These are phyloP conservation scores for Drosophila trapezifrons DNA, from an alignment of 1,140 invertebrate species.

Conservation along the genomic window DNA sequence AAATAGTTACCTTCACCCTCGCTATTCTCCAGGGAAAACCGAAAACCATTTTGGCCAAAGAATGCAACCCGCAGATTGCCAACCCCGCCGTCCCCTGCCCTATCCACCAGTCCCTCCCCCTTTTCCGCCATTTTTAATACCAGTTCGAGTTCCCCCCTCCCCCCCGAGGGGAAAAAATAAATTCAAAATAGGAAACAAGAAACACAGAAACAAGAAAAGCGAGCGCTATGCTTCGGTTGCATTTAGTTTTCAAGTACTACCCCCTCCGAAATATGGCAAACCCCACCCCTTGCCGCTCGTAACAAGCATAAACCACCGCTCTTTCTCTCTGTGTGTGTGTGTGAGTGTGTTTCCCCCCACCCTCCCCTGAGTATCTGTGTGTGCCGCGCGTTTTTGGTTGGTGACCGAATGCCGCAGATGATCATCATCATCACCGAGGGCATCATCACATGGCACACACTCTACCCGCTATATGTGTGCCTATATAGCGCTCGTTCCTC, in stretches of 20 bases:
- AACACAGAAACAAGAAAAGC: slow-evolving; percentile 34
- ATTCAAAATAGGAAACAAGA: slow-evolving; percentile 16
- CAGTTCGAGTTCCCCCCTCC: neutral
- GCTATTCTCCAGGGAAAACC: slow-evolving; percentile 5
- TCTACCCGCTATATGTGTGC: slow-evolving; percentile 4
- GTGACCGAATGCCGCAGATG: slow-evolving; percentile 71
- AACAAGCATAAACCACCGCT: slow-evolving; percentile 76
- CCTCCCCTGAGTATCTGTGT: slow-evolving; percentile 33
- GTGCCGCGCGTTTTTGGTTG: slow-evolving; percentile 77
- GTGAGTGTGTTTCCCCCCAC: neutral
- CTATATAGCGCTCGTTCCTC: slow-evolving; percentile 3
- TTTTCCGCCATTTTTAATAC: slow-evolving; percentile 36
- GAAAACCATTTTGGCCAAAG: slow-evolving; percentile 73
- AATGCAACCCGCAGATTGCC: slow-evolving; percentile 71
- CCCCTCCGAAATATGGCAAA: slow-evolving; percentile 7
- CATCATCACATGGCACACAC: slow-evolving; percentile 14
- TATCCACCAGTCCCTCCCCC: slow-evolving; percentile 10
- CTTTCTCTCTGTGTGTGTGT: slow-evolving; percentile 11
- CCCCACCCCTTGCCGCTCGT: slow-evolving; percentile 39
- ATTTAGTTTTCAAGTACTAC: slow-evolving; percentile 44
- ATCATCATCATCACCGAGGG: slow-evolving; percentile 49
- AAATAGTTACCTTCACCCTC: too few relatives aligned
- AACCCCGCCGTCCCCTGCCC: slow-evolving; percentile 18
- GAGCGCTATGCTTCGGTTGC: slow-evolving; percentile 35
- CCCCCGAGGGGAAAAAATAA: neutral